Base-by-base conservation (phyloP, 2,797 vertebrate species). In the Octomys mimax region DNA sequence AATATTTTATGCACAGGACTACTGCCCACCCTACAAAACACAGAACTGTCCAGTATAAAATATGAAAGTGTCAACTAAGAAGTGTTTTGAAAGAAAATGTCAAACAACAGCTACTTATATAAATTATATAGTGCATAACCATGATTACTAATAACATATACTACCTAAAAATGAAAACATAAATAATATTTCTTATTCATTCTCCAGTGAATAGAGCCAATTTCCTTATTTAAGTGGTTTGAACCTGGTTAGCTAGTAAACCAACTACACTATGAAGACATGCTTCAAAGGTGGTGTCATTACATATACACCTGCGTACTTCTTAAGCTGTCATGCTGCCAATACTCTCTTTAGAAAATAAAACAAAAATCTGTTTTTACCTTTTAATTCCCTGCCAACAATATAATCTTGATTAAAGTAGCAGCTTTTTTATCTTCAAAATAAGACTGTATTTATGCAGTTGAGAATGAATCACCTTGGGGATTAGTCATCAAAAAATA, bases 401-500 rank as follows among this genome's bases (percentile, higher is more conserved):
- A 97, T 94, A 89, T 85, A 81, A 95, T 93, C 96, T 97, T 96
- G 93, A 96, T 97, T 96, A 97, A 96, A 89, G 59, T 91, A 88
- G 24, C n/a, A 92, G 71, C 9, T 82, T 96, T 91, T 90, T 87
- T 11, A 52, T 75, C 46, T 94, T 91, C 33, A 79, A 94, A 93
- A 87, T 89, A 92, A 96, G 79, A 87, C 82, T 93, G 71, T 85
- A 97, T 97, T 93, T 89, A 26, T 89, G 78, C 31, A 95, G 39
- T 97, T 94, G 81, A 89, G 70, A 96, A 26, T 98, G 97, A 98
- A 97, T 97, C 97, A 98, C 97, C 95, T 97, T 96, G 78, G 75
- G 33, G 84, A 97, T 98, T 97, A 98, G 90, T 98, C 97, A 98
- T 84, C 87, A 96, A 93, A 96, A 96, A 95, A 90, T 88, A 95